Evolutionary conservation across 1,140 invertebrate species (phyloP).

Genomic region (Phymorhynchus buccinoides): DNA sequence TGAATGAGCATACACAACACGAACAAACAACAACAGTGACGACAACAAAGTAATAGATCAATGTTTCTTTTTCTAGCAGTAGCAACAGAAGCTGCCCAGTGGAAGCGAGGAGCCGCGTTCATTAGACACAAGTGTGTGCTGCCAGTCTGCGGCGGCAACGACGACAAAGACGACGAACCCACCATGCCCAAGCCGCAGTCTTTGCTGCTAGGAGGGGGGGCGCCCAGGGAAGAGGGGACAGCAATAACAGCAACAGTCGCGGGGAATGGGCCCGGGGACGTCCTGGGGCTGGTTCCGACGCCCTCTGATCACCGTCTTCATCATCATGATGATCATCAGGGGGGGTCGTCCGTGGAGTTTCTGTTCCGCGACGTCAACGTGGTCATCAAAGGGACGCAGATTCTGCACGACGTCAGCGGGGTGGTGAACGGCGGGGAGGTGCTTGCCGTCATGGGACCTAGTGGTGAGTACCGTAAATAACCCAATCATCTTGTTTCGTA

Average conservation of each 20-base stretch:
- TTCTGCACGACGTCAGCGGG: slow-evolving; percentile 83
- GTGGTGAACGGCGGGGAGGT: slow-evolving; percentile 85
- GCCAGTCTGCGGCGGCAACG: too few relatives aligned
- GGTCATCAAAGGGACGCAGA: slow-evolving; percentile 75
- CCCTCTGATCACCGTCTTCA: not conserved
- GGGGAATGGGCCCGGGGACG: too few relatives aligned
- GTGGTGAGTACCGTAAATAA: slow-evolving; percentile 78
- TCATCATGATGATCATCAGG: too few relatives aligned
- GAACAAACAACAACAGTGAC: too few relatives aligned
- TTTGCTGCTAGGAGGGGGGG: not conserved
- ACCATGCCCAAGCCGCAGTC: not conserved
- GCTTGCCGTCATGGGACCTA: slow-evolving; percentile 88
- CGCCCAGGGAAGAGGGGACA: not conserved
- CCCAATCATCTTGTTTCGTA: not conserved
- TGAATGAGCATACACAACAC: too few relatives aligned
- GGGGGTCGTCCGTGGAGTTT: slow-evolving; percentile 72
- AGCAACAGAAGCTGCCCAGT: too few relatives aligned
- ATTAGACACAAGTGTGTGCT: too few relatives aligned
- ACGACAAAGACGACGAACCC: too few relatives aligned
- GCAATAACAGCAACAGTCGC: too few relatives aligned
- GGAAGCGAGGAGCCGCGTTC: too few relatives aligned
- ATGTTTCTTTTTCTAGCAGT: too few relatives aligned
- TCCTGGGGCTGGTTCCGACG: not conserved
- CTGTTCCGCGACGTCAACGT: slow-evolving; percentile 81
- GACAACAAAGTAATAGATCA: too few relatives aligned